Evolutionary conservation across 2,888 invertebrate species (phyloP), one percentile per base, ranked within the genome.

Genomic region (Emmelina monodactyla): DNA sequence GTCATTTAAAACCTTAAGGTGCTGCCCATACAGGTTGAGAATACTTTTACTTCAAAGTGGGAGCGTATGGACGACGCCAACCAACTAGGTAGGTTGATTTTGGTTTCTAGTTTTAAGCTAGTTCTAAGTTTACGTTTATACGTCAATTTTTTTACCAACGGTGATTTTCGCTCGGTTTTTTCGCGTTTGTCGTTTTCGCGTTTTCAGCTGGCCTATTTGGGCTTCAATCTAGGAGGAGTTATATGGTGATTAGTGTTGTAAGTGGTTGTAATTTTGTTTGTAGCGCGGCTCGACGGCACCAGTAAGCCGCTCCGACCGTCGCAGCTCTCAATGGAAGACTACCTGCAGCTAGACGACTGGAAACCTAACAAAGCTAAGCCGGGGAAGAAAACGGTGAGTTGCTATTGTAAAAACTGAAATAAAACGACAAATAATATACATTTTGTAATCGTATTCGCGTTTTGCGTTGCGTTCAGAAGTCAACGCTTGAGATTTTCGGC

Each of bases 261-360:
- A 54, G 44, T 41, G 41, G 38, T n/a, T 16, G 14, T 47, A 55
- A 62, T 50, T 39, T 44, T 65, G 72, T 75, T 85, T 84, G 14
- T 83, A 96, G 97, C 95, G 55, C 91, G 94, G 42, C 85, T 97
- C 69, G 97, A 97, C 81, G 97, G 97, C 42, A 88, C 92, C 49
- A 89, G 82, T 62, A 90, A 87, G 62, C 88, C 88, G 33, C 82
- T 87, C 40, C 85, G 87, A 40, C 82, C 88, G 40, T 83, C 85
- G 38, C 83, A 85, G 38, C 82, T 86, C 54, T 91, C 94, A 38
- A 90, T 97, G 87, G 93, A 94, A 62, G 95, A 96, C 68, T 97
- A 93, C 84, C 84, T 97, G 43, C 93, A 94, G 71, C 85, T 61
- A 79, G 91, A 91, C 68, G 92, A 92, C 53, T 94, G 86, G 85